phyloP scores from a whole-genome alignment of 35 echinoderm and acorn worm species.

The Lytechinus variegatus region DNA sequence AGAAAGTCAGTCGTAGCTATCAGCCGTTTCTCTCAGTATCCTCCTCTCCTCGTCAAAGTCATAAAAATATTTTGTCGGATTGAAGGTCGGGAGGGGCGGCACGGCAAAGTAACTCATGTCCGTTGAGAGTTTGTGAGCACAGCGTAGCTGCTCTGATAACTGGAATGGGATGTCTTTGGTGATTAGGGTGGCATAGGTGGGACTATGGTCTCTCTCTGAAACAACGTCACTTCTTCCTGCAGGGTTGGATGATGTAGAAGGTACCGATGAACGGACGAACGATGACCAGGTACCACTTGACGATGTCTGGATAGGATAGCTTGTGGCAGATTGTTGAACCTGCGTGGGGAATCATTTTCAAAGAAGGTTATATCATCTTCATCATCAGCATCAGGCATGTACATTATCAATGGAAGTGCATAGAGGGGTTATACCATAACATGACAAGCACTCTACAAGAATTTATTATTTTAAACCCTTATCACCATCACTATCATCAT shows the following conservation, averaged over 20 bases:
- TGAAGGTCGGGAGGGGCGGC: background rate
- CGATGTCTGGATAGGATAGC: background rate
- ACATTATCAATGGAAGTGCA: background rate
- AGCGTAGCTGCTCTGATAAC: background rate
- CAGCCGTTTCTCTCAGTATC: background rate
- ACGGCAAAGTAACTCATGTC: background rate
- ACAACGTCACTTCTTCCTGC: background rate
- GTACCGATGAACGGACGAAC: background rate
- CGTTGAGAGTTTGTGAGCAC: background rate
- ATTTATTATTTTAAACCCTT: background rate
- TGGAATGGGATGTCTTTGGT: background rate
- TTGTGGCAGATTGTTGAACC: background rate
- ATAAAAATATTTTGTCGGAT: background rate
- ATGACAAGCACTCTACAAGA: background rate
- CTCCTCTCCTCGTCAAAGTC: background rate
- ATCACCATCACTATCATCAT: no score
- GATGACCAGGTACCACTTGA: background rate
- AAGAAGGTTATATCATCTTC: background rate
- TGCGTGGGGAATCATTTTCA: background rate
- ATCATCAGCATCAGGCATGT: no score
- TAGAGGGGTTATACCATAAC: background rate
- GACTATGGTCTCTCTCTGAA: background rate
- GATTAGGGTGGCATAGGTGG: background rate
- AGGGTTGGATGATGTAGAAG: background rate
- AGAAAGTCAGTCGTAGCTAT: background rate